phyloP scores from a whole-genome alignment of 2,888 invertebrate genomes.

The Labia minor region DNA sequence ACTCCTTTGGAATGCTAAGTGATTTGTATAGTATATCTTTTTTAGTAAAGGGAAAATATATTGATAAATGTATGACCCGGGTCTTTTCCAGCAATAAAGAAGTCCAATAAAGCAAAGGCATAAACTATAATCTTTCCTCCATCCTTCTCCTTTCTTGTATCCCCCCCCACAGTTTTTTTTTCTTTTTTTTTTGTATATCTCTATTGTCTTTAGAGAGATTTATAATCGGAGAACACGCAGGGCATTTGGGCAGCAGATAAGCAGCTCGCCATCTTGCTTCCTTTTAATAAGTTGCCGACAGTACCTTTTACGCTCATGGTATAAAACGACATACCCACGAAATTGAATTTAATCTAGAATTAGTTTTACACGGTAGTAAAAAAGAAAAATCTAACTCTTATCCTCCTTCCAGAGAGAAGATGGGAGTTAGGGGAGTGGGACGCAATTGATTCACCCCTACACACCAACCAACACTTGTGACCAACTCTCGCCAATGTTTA shows the following conservation, averaged over 20 bases:
- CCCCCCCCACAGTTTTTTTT: too few species aligned
- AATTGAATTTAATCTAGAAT: conserved; percentile 3
- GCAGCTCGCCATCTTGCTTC: background rate
- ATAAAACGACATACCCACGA: background rate
- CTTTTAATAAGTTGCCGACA: background rate
- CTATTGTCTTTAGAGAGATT: conserved; percentile 2
- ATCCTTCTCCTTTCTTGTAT: too few species aligned
- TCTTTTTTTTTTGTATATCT: background rate
- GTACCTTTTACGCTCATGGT: background rate
- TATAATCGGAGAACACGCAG: background rate
- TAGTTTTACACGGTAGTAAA: conserved; percentile 1
- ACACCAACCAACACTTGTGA: conserved; percentile 3
- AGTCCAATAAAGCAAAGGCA: too few species aligned
- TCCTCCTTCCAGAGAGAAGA: too few species aligned
- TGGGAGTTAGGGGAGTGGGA: too few species aligned
- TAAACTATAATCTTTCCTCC: too few species aligned
- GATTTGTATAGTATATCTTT: too few species aligned
- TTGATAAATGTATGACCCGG: too few species aligned
- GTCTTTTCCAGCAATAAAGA: too few species aligned
- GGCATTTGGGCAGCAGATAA: background rate
- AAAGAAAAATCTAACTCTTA: background rate
- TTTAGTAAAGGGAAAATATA: too few species aligned
- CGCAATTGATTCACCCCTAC: too few species aligned
- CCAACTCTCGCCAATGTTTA: background rate
- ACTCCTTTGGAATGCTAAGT: too few species aligned